A percentile compares a stretch with the other conserved stretches of the same genome.
phyloP scores from a whole-genome alignment of 2,797 vertebrate species.

The Acanthis flammea region DNA sequence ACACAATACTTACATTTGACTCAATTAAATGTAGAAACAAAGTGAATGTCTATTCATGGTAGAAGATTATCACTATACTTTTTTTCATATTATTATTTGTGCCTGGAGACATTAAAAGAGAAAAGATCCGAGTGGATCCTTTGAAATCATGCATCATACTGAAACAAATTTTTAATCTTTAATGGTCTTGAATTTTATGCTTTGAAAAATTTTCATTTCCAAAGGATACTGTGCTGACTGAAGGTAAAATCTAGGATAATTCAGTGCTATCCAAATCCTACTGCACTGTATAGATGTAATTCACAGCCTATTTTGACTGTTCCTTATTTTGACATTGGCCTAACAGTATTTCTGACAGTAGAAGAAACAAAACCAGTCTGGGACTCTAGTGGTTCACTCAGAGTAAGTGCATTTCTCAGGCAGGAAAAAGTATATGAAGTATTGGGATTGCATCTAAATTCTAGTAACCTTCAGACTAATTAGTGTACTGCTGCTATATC shows the following conservation, averaged over 20 bases:
- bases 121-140: background rate
- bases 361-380: background rate
- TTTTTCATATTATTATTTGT: background rate
- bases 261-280: background rate
- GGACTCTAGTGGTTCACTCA: background rate
- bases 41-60: background rate
- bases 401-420: background rate
- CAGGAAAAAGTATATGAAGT: background rate
- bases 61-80: background rate
- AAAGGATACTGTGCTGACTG: background rate
- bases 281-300: background rate
- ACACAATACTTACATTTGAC: background rate
- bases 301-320: background rate
- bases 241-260: background rate
- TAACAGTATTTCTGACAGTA: background rate
- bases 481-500: background rate
- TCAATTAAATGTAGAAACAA: background rate
- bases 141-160: background rate
- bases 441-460: background rate
- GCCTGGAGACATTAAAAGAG: background rate
- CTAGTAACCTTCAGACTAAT: background rate
- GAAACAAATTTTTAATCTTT: background rate
- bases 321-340: background rate
- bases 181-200: background rate
- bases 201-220: background rate